phyloP scores from a whole-genome alignment of 2,888 invertebrate species.

The Caenorhabditis auriculariae region DNA sequence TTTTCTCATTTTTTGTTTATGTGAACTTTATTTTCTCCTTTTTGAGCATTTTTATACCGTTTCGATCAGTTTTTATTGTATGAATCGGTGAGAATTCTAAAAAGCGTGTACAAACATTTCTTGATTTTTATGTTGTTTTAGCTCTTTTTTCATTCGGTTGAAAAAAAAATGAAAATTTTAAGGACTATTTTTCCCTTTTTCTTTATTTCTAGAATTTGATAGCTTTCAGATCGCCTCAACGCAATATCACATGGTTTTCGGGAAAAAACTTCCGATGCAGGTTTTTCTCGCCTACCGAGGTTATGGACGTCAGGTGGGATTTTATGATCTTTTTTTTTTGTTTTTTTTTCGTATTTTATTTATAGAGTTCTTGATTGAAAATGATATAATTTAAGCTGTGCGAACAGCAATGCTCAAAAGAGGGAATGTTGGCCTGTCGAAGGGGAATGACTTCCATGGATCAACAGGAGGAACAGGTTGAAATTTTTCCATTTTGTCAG shows the following conservation, averaged over 20 bases:
- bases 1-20: too few species aligned
- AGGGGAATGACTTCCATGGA: constrained; percentile 18
- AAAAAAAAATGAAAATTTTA: too few species aligned
- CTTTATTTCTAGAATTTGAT: background rate
- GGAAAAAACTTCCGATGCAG: constrained; percentile 43
- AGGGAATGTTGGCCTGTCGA: constrained; percentile 24
- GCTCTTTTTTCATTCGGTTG: too few species aligned
- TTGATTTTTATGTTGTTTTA: too few species aligned
- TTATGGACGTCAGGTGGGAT: constrained; percentile 41
- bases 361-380: too few species aligned
- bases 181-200: background rate
- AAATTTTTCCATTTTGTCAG: too few species aligned
- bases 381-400: constrained; percentile 27
- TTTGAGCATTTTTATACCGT: too few species aligned
- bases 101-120: too few species aligned
- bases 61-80: too few species aligned
- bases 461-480: constrained; percentile 29
- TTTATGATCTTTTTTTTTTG: background rate
- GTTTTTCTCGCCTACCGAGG: constrained; percentile 47
- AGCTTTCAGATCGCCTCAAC: constrained; percentile 37
- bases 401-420: constrained; percentile 40
- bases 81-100: too few species aligned
- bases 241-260: constrained; percentile 54
- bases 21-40: too few species aligned
- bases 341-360: constrained; percentile 11